Evolutionary conservation across 2,888 invertebrate species (phyloP).

Genomic region (Drosophila subquinaria): DNA sequence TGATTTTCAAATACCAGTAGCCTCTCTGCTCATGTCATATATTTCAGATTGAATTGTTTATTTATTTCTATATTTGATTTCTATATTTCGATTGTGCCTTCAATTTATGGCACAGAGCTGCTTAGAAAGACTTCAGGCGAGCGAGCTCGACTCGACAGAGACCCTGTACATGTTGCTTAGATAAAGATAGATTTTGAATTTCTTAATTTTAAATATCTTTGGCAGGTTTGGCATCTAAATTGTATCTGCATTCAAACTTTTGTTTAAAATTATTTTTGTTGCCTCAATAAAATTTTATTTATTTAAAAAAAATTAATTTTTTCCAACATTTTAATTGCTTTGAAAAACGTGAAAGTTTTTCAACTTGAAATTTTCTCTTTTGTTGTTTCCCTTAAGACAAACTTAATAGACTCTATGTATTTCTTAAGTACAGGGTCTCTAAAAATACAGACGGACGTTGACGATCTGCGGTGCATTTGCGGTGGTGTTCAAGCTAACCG

Average conservation of each 20-base stretch:
- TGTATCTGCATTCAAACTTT: too few relatives aligned
- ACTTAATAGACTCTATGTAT: not conserved
- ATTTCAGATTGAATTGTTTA: conserved; percentile 69
- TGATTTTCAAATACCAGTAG: conserved; percentile 76
- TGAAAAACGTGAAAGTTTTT: too few relatives aligned
- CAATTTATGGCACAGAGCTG: conserved; percentile 50
- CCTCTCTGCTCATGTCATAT: conserved; percentile 32
- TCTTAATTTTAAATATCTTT: not conserved
- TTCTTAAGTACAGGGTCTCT: not conserved
- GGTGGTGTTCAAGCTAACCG: conserved; percentile 49
- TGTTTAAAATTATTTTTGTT: too few relatives aligned
- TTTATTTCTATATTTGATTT: conserved; percentile 59
- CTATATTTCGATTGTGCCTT: conserved; percentile 55
- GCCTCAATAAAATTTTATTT: too few relatives aligned
- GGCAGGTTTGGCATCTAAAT: too few relatives aligned
- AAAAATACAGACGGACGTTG: not conserved
- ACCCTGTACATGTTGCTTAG: not conserved
- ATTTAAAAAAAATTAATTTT: too few relatives aligned
- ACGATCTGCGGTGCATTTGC: conserved; percentile 18
- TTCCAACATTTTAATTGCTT: too few relatives aligned
- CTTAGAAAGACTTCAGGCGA: not conserved
- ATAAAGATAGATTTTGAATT: too few relatives aligned
- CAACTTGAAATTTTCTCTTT: too few relatives aligned
- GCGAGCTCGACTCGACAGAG: not conserved
- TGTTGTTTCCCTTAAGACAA: not conserved